Evolutionary conservation across 1,140 invertebrate species (phyloP).

Genomic region (Lordiphosa collinella): DNA sequence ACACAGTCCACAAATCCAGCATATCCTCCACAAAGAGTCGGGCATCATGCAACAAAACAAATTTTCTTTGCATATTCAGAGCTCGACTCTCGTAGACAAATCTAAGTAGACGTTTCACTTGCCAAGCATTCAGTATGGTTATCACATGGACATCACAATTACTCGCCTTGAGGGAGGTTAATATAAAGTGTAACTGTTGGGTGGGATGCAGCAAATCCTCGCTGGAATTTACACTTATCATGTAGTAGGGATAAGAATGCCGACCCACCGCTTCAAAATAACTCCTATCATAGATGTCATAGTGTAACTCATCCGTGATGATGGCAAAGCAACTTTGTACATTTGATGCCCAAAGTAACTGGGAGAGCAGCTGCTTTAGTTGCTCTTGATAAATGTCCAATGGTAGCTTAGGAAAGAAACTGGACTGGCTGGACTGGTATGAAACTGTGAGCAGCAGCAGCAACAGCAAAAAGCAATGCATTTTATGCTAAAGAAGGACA

Average conservation of each 20-base stretch:
- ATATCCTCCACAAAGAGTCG: slow-evolving; percentile 84
- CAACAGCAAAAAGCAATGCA: slow-evolving; percentile 21
- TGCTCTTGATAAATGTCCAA: slow-evolving; percentile 26
- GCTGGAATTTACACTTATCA: slow-evolving; percentile 79
- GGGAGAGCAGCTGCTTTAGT: slow-evolving; percentile 38
- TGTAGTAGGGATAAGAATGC: slow-evolving; percentile 19
- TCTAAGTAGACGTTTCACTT: slow-evolving; percentile 83
- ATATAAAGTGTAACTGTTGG: slow-evolving; percentile 26
- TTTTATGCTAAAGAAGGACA: slow-evolving; percentile 19
- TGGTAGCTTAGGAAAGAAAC: not conserved
- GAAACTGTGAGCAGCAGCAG: not conserved
- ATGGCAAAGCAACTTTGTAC: slow-evolving; percentile 58
- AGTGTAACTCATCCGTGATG: slow-evolving; percentile 63
- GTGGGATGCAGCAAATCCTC: slow-evolving; percentile 85
- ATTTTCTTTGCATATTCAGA: slow-evolving; percentile 85
- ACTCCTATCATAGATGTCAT: slow-evolving; percentile 37
- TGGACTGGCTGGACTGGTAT: no score
- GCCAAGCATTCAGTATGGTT: slow-evolving; percentile 86
- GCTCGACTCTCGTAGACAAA: slow-evolving; percentile 87
- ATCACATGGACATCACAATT: slow-evolving; percentile 87
- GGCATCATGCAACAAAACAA: slow-evolving; percentile 85
- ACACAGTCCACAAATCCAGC: slow-evolving; percentile 88
- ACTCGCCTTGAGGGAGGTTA: slow-evolving; percentile 81
- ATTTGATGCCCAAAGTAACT: slow-evolving; percentile 36
- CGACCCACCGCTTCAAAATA: slow-evolving; percentile 44